Evolutionary conservation across 2,113 vertebrate species (phyloP).

Genomic region (Calypte anna): DNA sequence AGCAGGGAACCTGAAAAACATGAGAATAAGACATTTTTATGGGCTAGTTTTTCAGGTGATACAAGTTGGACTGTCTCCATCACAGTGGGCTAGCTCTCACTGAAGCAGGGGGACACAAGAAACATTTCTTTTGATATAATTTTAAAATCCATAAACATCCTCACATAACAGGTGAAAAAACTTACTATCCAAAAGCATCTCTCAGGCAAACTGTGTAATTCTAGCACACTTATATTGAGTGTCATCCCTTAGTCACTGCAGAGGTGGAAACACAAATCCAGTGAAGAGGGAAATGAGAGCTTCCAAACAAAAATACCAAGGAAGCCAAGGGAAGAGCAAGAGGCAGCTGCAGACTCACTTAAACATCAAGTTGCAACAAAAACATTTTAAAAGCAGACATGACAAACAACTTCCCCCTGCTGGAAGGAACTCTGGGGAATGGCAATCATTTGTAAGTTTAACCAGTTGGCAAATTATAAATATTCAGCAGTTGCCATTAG

Average conservation of each 20-base stretch:
- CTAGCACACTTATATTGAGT: fast-evolving
- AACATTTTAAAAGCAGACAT: neutral
- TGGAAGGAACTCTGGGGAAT: neutral
- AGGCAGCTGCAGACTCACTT: neutral
- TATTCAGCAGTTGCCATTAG: neutral
- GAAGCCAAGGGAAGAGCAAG: neutral
- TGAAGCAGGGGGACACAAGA: neutral
- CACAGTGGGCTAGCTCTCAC: fast-evolving
- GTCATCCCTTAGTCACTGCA: neutral
- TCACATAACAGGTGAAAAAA: neutral
- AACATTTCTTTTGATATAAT: neutral
- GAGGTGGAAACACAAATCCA: neutral
- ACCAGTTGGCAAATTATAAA: neutral
- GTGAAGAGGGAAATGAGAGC: fast-evolving
- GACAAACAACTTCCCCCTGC: neutral
- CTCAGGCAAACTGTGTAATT: neutral
- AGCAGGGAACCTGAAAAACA: neutral
- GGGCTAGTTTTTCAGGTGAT: neutral
- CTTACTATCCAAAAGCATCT: neutral
- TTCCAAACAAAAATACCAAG: neutral
- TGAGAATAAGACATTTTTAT: neutral
- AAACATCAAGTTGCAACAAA: neutral
- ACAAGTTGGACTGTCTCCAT: neutral
- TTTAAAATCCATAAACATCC: neutral
- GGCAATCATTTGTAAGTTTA: neutral